A percentile compares a stretch with the other conserved stretches of the same genome.
Conservation (phyloP, 2,888 invertebrate genomes). For the Mythimna vitellina region DNA sequence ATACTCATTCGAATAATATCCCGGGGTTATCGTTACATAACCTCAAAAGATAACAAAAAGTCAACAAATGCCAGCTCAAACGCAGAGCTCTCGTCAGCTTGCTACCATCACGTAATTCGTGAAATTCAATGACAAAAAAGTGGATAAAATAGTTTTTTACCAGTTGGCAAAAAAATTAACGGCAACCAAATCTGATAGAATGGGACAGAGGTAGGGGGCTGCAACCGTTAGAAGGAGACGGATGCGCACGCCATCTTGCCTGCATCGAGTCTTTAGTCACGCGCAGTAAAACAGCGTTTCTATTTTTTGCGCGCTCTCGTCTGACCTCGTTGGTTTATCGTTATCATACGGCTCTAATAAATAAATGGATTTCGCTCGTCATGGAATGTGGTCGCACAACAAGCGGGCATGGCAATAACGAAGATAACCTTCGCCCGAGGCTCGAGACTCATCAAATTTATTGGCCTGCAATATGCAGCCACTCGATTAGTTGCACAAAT, state of each 20-base stretch:
- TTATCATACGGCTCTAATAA: slow-evolving; percentile 86
- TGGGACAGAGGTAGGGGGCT: slow-evolving; percentile 69
- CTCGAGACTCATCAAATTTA: slow-evolving; percentile 76
- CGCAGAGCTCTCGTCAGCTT: slow-evolving; percentile 72
- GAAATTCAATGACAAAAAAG: slow-evolving; percentile 83
- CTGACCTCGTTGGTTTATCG: slow-evolving; percentile 90
- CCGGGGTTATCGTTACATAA: slow-evolving; percentile 70
- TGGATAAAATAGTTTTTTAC: slow-evolving; percentile 71
- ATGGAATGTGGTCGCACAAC: slow-evolving; percentile 78
- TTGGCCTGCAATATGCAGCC: slow-evolving; percentile 69
- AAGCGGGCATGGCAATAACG: slow-evolving; percentile 74
- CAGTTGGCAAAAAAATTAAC: slow-evolving; percentile 83
- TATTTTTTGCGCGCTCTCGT: slow-evolving; percentile 88
- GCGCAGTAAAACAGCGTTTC: slow-evolving; percentile 87
- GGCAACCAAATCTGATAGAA: slow-evolving; percentile 80
- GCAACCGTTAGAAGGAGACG: slow-evolving; percentile 77
- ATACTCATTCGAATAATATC: slow-evolving; percentile 58
- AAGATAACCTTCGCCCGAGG: slow-evolving; percentile 81
- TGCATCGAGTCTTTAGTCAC: slow-evolving; percentile 87
- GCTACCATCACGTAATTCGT: slow-evolving; percentile 83
- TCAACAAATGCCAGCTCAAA: slow-evolving; percentile 68
- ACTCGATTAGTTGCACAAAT: slow-evolving; percentile 64
- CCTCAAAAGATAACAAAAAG: slow-evolving; percentile 67
- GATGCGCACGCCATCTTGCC: slow-evolving; percentile 84
- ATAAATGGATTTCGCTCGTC: slow-evolving; percentile 84